Conservation (phyloP, 2,888 invertebrate species). For the Scelioninae gen. 2 region DNA sequence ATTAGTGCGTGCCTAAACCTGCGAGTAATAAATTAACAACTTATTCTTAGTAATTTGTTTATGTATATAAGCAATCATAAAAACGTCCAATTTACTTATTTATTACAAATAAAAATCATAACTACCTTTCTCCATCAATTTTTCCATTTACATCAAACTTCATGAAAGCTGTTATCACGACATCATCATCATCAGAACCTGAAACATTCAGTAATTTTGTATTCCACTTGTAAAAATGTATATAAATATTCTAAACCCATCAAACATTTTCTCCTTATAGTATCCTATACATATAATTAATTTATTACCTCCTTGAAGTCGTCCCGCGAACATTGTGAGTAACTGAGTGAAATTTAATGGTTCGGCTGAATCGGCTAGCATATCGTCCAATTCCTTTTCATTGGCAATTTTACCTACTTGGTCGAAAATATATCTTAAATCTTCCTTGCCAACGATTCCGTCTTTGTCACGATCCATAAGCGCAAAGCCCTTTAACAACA, state of each 20-base stretch:
- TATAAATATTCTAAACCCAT: too few relatives aligned
- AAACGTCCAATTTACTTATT: slow-evolving; percentile 2
- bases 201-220: slow-evolving; percentile 14
- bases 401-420: slow-evolving; percentile 91
- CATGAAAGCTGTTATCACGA: slow-evolving; percentile 93
- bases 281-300: background rate
- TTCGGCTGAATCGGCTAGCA: slow-evolving; percentile 27
- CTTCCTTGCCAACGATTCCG: slow-evolving; percentile 91
- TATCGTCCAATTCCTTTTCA: slow-evolving; percentile 78
- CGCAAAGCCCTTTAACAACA: slow-evolving; percentile 88
- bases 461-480: slow-evolving; percentile 98
- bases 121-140: slow-evolving; percentile 89
- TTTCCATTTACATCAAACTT: slow-evolving; percentile 87
- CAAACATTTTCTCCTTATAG: too few relatives aligned
- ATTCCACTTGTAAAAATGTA: background rate
- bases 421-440: slow-evolving; percentile 94
- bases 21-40: slow-evolving; percentile 10
- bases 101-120: background rate
- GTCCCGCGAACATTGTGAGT: slow-evolving; percentile 54
- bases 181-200: slow-evolving; percentile 92
- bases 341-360: slow-evolving; percentile 55
- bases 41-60: background rate
- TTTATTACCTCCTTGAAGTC: slow-evolving; percentile 50
- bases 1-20: slow-evolving; percentile 49
- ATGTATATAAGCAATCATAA: too few relatives aligned